Evolutionary conservation across 2,113 vertebrate species (phyloP), one percentile per base, ranked within the genome.

Genomic region (Sorex fumeus): DNA sequence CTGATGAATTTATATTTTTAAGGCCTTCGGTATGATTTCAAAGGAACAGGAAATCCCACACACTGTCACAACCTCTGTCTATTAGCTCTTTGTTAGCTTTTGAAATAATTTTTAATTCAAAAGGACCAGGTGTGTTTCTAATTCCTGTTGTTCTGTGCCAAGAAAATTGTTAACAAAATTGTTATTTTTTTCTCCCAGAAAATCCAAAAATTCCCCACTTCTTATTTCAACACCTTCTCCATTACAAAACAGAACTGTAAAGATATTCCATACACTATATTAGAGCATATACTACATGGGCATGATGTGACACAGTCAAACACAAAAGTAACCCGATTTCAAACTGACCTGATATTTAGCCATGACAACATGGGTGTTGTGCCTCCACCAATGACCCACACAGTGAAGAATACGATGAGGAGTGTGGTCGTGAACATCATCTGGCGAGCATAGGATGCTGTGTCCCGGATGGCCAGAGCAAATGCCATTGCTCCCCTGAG

Each of bases 391-490:
- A 99, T 98, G 93, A 99, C 98, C 99, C 99, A 99, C 57, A 99
- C 99, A 0, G 99, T 99, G 98, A 99, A 99, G 97, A 99, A 99
- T 96, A 99, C 99, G 0, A 99, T 99, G 89, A 99, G 99, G 47
- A 99, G 98, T 0, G 99, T 99, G 77, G 99, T 99, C 19, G 99
- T 99, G 98, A 99, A 99, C 98, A 99, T 99, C 99, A 99, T 99
- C 96, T 99, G 99, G 28, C 99, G 98, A 0, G 99, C 98, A 18
- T 99, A 99, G 18, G 99, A 99, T 36, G 99, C 99, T 0, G 99
- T 99, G 96, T 99, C 99, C 12, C 99, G 98, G 96, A 99, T 99
- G 43, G 99, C 98, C 95, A 99, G 96, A 0, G 99, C 99, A 69
- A 99, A 99, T 0, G 99, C 99, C 99, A 99, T 99, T 0, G 99